Evolutionary conservation across 2,888 invertebrate genomes (phyloP).

Genomic region (Acrobasis consociella): DNA sequence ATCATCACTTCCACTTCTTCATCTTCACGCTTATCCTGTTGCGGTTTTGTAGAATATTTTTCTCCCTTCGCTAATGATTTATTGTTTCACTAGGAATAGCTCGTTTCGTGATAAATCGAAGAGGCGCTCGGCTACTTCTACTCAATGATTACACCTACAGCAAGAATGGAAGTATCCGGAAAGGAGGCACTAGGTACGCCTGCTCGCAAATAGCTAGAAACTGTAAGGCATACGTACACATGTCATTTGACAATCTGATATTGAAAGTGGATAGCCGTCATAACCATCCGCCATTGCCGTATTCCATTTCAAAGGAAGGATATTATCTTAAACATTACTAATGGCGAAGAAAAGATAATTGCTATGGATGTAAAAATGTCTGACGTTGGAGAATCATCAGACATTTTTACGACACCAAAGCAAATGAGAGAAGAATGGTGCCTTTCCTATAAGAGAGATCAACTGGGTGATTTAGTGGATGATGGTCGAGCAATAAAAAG

Average conservation of each 20-base stretch:
- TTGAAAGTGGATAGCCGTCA: conserved; percentile 36
- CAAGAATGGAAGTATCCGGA: conserved; percentile 40
- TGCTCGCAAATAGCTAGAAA: conserved; percentile 44
- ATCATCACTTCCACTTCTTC: too few relatives aligned
- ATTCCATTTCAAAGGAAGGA: conserved; percentile 36
- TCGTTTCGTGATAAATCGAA: conserved; percentile 34
- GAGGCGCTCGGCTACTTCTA: conserved; percentile 39
- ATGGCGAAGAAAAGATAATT: not conserved
- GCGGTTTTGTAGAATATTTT: not conserved
- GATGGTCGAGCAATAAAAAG: too few relatives aligned
- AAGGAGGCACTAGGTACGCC: conserved; percentile 41
- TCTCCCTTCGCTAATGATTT: not conserved
- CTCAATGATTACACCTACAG: conserved; percentile 47
- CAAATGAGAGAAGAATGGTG: too few relatives aligned
- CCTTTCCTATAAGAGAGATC: too few relatives aligned
- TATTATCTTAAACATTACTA: not conserved
- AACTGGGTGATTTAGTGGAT: too few relatives aligned
- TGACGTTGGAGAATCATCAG: not conserved
- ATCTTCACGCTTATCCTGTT: too few relatives aligned
- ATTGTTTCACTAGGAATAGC: conserved; percentile 34
- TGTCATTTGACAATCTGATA: conserved; percentile 35
- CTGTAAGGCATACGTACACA: conserved; percentile 47
- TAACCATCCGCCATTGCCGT: conserved; percentile 41
- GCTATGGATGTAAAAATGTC: not conserved
- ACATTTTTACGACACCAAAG: too few relatives aligned